phyloP scores from a whole-genome alignment of 2,113 vertebrate genomes.

The Hippoglossus stenolepis region DNA sequence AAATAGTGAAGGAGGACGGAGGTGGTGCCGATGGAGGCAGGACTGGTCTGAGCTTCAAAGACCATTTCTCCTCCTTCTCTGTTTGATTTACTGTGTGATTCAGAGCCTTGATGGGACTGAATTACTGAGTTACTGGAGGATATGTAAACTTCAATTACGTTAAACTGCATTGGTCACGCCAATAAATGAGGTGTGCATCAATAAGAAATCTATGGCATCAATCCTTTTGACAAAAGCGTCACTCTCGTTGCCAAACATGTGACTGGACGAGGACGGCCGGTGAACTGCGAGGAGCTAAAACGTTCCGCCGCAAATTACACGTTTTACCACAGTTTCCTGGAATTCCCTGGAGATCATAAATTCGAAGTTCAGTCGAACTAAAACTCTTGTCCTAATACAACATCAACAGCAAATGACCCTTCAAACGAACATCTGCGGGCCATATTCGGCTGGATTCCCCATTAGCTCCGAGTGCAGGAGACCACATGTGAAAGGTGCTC shows the following conservation, averaged over 20 bases:
- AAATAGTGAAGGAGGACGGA: conserved; percentile 55
- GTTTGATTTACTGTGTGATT: conserved; percentile 26
- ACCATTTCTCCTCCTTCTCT: neutral
- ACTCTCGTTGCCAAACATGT: conserved; percentile 29
- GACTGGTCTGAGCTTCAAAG: conserved; percentile 55
- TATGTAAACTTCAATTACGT: conserved; percentile 14
- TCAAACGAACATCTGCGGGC: conserved; percentile 80
- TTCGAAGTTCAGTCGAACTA: conserved; percentile 68
- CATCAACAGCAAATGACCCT: conserved; percentile 76
- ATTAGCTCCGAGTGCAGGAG: conserved; percentile 49
- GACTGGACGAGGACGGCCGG: conserved; percentile 40
- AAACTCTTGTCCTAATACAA: conserved; percentile 74
- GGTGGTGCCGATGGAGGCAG: conserved; percentile 25
- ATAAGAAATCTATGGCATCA: neutral
- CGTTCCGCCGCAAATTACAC: conserved; percentile 61
- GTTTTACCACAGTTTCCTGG: conserved; percentile 59
- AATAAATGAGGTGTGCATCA: conserved; percentile 1
- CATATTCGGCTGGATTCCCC: conserved; percentile 47
- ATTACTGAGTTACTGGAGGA: conserved; percentile 8
- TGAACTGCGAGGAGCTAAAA: conserved; percentile 48
- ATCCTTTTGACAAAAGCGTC: neutral
- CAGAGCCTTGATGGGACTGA: neutral
- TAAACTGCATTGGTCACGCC: neutral
- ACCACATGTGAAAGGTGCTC: conserved; percentile 61
- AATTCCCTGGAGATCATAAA: conserved; percentile 73